Evolutionary conservation across 2,113 vertebrate genomes (phyloP).

Genomic region (Columba livia): DNA sequence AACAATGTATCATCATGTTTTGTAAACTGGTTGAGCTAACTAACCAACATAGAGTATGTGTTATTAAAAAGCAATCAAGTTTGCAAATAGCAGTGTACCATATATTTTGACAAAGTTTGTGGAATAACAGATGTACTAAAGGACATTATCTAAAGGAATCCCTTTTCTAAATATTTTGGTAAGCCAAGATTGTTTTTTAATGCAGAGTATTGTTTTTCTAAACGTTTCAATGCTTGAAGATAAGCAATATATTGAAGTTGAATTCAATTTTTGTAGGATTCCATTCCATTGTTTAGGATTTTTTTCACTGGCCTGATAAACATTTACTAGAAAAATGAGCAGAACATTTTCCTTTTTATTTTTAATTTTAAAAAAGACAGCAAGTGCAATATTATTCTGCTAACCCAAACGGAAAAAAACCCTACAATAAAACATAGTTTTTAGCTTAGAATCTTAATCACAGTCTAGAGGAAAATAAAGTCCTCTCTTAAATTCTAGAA

Average conservation of each 20-base stretch:
- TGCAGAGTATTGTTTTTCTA: constrained; percentile 63
- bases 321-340: constrained; percentile 58
- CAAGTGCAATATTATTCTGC: constrained; percentile 43
- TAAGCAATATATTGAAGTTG: constrained; percentile 72
- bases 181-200: constrained; percentile 11
- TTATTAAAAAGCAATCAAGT: constrained; percentile 29
- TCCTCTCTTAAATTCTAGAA: constrained; percentile 4
- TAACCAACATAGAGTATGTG: background rate
- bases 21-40: background rate
- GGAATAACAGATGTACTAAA: background rate
- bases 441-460: constrained; percentile 39
- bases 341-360: constrained; percentile 25
- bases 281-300: constrained; percentile 51
- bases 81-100: background rate
- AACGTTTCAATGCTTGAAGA: constrained; percentile 50
- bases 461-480: constrained; percentile 38
- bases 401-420: constrained; percentile 8
- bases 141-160: constrained; percentile 14
- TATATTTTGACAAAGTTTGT: background rate
- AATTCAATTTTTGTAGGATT: constrained; percentile 57
- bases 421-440: background rate
- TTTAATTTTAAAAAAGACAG: background rate
- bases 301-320: constrained; percentile 61
- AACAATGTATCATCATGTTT: background rate
- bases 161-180: constrained; percentile 62